Percentiles rank a stretch among this genome's conserved stretches.
These are phyloP conservation scores for Astreopora myriophthalma DNA, from an alignment of 64 coral and sea anemone species.

Conservation along the genomic window DNA sequence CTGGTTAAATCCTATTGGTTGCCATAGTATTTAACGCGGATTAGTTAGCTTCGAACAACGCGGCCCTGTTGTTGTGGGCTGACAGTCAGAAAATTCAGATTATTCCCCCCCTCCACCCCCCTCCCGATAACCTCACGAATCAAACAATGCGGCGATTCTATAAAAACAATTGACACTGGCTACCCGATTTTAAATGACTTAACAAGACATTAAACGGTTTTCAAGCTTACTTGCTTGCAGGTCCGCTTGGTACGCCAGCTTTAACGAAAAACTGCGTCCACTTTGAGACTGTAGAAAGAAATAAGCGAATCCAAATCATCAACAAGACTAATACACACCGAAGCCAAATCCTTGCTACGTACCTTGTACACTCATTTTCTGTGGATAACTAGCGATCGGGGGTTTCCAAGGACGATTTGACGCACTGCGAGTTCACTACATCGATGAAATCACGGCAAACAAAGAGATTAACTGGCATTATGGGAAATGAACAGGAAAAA, in stretches of 20 bases:
- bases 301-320: background rate
- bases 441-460: background rate
- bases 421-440: too few relatives aligned
- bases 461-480: background rate
- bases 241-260: constrained; percentile 74
- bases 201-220: background rate
- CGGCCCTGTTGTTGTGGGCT: too few relatives aligned
- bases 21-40: too few relatives aligned
- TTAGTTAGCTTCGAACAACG: too few relatives aligned
- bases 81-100: too few relatives aligned
- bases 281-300: constrained; percentile 64
- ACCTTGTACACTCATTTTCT: constrained; percentile 40
- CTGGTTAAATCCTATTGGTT: too few relatives aligned
- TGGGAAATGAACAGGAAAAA: background rate
- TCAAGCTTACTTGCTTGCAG: constrained; percentile 78
- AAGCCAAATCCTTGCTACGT: background rate
- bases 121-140: too few relatives aligned
- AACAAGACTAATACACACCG: background rate
- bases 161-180: too few relatives aligned
- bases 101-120: too few relatives aligned
- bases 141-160: too few relatives aligned
- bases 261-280: constrained; percentile 89
- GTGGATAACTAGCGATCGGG: background rate
- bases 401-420: background rate
- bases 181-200: too few relatives aligned